phyloP scores from a whole-genome alignment of 2,113 vertebrate genomes.

The Trochalopteron elliotii region DNA sequence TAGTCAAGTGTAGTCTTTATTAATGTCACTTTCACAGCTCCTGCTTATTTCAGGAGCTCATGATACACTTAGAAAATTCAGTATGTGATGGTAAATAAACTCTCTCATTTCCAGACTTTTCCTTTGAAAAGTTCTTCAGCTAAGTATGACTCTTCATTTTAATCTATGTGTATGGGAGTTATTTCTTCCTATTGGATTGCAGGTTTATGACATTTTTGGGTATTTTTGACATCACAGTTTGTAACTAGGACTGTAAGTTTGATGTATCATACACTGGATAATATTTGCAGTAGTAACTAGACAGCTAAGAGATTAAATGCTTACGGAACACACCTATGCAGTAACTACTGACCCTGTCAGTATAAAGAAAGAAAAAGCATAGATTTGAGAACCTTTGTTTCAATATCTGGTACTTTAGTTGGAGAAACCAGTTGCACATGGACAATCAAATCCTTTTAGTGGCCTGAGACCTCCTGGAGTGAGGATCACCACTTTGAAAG shows the following conservation, averaged over 20 bases:
- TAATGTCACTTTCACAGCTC: background rate
- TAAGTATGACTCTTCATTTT: background rate
- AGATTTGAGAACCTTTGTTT: background rate
- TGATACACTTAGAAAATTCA: background rate
- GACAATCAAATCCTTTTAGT: background rate
- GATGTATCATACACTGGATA: background rate
- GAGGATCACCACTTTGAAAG: background rate
- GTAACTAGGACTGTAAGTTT: background rate
- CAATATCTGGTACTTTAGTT: background rate
- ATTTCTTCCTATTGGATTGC: background rate
- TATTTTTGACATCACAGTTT: background rate
- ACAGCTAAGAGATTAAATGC: background rate
- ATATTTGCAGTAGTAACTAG: background rate
- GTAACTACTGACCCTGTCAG: background rate
- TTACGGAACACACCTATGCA: background rate
- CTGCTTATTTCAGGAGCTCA: background rate
- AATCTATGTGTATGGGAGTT: background rate
- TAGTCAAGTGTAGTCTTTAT: background rate
- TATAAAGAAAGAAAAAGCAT: background rate
- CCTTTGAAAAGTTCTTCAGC: background rate
- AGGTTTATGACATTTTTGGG: background rate
- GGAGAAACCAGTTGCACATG: background rate
- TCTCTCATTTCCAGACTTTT: background rate
- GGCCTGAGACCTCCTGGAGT: background rate
- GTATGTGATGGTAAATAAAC: background rate